These are phyloP conservation scores for Ormyrus rosae DNA, from an alignment of 2,888 invertebrate genomes.

Conservation along the genomic window DNA sequence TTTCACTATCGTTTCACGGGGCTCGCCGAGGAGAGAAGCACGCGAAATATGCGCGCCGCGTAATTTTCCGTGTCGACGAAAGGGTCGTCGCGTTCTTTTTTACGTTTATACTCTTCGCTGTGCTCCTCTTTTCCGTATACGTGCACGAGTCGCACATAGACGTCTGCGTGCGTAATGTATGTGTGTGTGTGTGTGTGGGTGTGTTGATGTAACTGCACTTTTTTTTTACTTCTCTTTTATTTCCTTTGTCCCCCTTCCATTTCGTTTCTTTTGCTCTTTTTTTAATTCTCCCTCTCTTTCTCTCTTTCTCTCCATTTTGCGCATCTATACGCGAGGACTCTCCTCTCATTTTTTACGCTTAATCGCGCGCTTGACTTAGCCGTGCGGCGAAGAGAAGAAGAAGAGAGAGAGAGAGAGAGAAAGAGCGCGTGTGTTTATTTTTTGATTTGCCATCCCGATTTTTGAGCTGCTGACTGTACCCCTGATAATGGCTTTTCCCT, in stretches of 20 bases:
- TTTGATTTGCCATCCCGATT: constrained; percentile 10
- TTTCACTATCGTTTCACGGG: neutral
- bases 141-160: too few relatives aligned
- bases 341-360: constrained; percentile 7
- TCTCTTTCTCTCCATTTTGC: neutral
- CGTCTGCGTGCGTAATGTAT: too few relatives aligned
- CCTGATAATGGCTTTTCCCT: constrained; percentile 37
- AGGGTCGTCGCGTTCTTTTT: constrained; percentile 16
- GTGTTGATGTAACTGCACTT: neutral
- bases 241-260: neutral
- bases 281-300: neutral
- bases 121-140: neutral
- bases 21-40: neutral
- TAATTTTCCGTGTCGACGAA: constrained; percentile 25
- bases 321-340: neutral
- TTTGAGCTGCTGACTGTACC: neutral
- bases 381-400: neutral
- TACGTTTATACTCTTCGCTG: neutral
- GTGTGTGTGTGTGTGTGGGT: too few relatives aligned
- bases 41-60: constrained; percentile 35
- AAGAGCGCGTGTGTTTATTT: neutral
- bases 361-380: neutral
- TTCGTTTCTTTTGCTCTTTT: neutral
- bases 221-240: neutral
- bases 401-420: too few relatives aligned